phyloP scores from a whole-genome alignment of 2,797 vertebrate genomes.

The Mormyrus hasselquistii region DNA sequence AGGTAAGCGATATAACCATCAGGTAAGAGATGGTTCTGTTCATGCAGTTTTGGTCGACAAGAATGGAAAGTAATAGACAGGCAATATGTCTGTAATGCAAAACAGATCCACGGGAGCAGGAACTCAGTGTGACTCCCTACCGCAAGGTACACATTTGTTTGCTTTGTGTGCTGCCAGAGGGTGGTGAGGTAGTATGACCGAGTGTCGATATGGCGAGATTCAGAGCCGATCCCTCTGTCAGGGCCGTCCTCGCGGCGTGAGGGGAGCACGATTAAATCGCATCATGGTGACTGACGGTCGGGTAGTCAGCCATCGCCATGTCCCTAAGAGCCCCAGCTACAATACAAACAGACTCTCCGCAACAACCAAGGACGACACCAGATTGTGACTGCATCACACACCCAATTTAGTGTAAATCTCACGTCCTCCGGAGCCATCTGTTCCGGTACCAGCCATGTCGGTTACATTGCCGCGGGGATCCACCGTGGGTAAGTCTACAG shows the following conservation, averaged over 20 bases:
- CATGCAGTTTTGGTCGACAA: background rate
- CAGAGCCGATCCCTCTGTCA: slow-evolving; percentile 6
- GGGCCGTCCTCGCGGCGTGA: background rate
- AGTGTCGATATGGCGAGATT: slow-evolving; percentile 2
- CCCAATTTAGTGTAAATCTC: background rate
- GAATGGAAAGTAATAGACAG: background rate
- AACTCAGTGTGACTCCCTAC: background rate
- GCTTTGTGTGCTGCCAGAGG: background rate
- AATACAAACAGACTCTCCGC: background rate
- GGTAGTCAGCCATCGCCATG: background rate
- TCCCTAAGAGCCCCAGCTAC: background rate
- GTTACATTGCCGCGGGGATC: background rate
- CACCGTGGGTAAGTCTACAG: background rate
- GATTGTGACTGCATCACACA: background rate
- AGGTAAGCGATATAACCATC: background rate
- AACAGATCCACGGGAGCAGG: background rate
- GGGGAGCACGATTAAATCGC: background rate
- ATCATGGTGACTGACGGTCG: background rate
- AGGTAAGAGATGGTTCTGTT: background rate
- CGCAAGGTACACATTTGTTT: background rate
- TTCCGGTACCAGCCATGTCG: background rate
- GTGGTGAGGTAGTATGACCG: background rate
- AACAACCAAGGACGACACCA: background rate
- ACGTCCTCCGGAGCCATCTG: background rate
- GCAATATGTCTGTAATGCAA: background rate